Evolutionary conservation across 2,113 vertebrate genomes (phyloP), one percentile per base, ranked within the genome.

Genomic region (Forbesichthys agassizii): DNA sequence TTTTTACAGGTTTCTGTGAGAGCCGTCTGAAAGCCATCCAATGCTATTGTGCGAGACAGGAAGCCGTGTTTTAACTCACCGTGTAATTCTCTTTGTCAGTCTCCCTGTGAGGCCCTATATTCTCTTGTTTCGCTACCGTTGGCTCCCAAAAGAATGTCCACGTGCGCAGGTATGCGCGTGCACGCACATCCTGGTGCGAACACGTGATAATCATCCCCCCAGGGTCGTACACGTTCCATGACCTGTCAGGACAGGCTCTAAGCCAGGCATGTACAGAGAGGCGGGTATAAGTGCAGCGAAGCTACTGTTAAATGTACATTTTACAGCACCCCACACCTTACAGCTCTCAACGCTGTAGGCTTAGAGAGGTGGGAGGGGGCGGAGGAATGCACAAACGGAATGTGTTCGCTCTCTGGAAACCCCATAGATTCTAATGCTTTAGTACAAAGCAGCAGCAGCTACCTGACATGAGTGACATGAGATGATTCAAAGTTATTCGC

Each of bases 41-140:
- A 69, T 1, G 66, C 78, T 75, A 68, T 79, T 81, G 83, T 76
- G 70, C 9, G 74, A 84, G 84, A 84, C 83, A 64, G 81, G 83
- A 83, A 88, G 79, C 72, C 49, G 79, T 82, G 79, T 83, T 89
- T 88, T 84, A 79, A 77, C 78, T 78, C 84, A 64, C 71, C 48
- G 64, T 87, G 85, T 88, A 88, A 89, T 88, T 89, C 83, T 84
- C 74, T 78, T 80, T 88, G 89, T 87, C 86, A 86, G 73, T 65
- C 27, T 73, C 71, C 74, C 83, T 75, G 75, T 66, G 68, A 83
- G 84, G 84, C 83, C 84, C 66, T 8, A 82, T 84, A 81, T 72
- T 76, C 82, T 87, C 84, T 64, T 74, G 75, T 87, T 78, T 88
- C 64, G 80, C 89, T 80, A 85, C 86, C 85, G 88, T 85, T 75